Evolutionary conservation across 2,113 vertebrate genomes (phyloP).

Genomic region (Scartelaos histophorus): DNA sequence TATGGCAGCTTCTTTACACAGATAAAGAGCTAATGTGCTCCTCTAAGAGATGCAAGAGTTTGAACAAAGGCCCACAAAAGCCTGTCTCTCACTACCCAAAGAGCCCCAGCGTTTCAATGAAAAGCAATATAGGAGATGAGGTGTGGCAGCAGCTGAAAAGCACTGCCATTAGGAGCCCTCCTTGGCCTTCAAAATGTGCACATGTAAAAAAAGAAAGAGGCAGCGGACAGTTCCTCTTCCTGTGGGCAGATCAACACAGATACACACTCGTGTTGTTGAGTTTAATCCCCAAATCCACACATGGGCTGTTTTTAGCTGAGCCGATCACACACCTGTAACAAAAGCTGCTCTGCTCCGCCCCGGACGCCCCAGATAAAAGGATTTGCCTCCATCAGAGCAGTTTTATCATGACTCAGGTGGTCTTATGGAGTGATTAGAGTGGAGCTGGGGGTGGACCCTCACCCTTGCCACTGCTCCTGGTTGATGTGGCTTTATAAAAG

Average conservation of each 20-base stretch:
- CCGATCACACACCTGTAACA: constrained; percentile 51
- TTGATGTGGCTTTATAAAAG: constrained; percentile 14
- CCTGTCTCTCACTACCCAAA: constrained; percentile 49
- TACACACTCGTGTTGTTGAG: constrained; percentile 17
- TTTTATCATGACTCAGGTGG: constrained; percentile 71
- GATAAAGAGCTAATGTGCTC: constrained; percentile 61
- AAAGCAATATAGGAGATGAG: constrained; percentile 64
- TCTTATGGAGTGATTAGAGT: constrained; percentile 69
- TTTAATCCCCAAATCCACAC: constrained; percentile 58
- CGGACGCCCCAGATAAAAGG: constrained; percentile 52
- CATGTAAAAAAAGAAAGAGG: constrained; percentile 8
- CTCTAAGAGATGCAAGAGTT: constrained; percentile 54
- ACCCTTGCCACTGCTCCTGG: constrained; percentile 33
- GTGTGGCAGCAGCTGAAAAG: constrained; percentile 61
- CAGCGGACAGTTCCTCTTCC: constrained; percentile 9
- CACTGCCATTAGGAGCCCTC: constrained; percentile 65
- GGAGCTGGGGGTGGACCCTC: constrained; percentile 41
- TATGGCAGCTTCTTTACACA: constrained; percentile 47
- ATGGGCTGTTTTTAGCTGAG: constrained; percentile 48
- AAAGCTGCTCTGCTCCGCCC: constrained; percentile 30
- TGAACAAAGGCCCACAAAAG: constrained; percentile 56
- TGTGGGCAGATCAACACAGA: not conserved
- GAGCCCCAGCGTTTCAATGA: constrained; percentile 55
- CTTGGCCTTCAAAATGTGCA: constrained; percentile 46
- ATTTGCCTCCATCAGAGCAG: constrained; percentile 64